phyloP scores from a whole-genome alignment of 2,113 vertebrate genomes.

The Arvicanthis niloticus region DNA sequence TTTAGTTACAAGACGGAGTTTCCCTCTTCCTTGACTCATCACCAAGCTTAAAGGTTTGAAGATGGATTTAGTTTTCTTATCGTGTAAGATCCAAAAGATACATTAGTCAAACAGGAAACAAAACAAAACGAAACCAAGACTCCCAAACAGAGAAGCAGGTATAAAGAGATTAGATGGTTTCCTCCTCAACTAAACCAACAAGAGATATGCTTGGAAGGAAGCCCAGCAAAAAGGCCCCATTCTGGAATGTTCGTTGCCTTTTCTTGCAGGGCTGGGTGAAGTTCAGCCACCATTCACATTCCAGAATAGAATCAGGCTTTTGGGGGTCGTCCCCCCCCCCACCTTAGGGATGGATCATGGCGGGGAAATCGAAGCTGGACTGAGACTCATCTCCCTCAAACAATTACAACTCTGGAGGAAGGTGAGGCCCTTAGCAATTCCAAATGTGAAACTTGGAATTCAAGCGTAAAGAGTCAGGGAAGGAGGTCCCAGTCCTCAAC shows the following conservation, averaged over 20 bases:
- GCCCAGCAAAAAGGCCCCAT: conserved; percentile 35
- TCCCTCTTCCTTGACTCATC: background rate
- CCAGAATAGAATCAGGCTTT: background rate
- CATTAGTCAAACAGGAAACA: background rate
- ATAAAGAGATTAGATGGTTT: background rate
- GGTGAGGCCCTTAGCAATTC: background rate
- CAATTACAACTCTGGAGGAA: background rate
- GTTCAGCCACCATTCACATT: background rate
- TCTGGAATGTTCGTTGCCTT: background rate
- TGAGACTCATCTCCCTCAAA: background rate
- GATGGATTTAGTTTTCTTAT: conserved; percentile 31
- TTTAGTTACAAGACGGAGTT: background rate
- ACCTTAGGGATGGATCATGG: background rate
- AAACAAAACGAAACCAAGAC: background rate
- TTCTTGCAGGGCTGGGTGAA: background rate
- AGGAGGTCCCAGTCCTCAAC: background rate
- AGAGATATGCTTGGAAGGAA: conserved; percentile 20
- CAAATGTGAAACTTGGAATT: conserved; percentile 33
- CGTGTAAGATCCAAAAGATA: conserved; percentile 49
- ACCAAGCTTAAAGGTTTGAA: background rate
- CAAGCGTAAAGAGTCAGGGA: background rate
- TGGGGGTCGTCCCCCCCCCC: background rate
- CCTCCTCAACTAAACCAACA: accelerated
- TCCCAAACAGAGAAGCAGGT: background rate
- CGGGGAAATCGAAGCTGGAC: background rate